Conservation (phyloP, 2,113 vertebrate species). For the Noturus placidus region DNA sequence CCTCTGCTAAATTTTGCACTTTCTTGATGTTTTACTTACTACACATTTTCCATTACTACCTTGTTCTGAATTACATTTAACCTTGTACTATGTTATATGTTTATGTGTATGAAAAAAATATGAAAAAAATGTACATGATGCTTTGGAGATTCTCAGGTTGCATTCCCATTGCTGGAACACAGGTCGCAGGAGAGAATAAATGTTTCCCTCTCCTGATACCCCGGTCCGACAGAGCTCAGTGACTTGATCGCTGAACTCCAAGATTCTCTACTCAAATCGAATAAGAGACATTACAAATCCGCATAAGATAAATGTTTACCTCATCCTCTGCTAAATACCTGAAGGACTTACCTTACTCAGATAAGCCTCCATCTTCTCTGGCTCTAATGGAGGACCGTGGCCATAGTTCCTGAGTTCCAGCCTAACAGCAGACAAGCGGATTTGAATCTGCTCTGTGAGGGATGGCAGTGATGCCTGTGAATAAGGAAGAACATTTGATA, state of each 20-base stretch:
- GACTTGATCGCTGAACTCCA: conserved; percentile 49
- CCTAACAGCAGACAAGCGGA: conserved; percentile 42
- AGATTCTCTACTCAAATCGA: conserved; percentile 34
- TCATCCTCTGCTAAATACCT: background rate
- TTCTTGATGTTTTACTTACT: background rate
- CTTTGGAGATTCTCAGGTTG: conserved; percentile 43
- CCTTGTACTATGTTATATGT: background rate
- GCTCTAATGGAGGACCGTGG: conserved; percentile 48
- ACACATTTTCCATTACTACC: background rate
- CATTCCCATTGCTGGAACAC: conserved; percentile 48
- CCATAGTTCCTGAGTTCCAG: conserved; percentile 37
- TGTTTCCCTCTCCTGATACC: conserved; percentile 19
- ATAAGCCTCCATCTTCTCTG: conserved; percentile 39
- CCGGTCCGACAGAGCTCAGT: conserved; percentile 37
- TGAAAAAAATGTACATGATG: conserved; percentile 22
- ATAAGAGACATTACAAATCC: background rate
- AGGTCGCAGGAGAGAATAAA: conserved; percentile 46
- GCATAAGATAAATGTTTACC: background rate
- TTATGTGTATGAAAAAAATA: background rate
- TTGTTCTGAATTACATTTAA: background rate
- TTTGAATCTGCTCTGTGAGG: conserved; percentile 52
- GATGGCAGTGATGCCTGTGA: conserved; percentile 48
- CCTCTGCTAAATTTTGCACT: background rate
- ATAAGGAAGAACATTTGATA: background rate
- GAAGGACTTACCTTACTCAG: conserved; percentile 39